These are phyloP conservation scores for Mus minutoides DNA, from an alignment of 2,797 vertebrate species.

Conservation along the genomic window DNA sequence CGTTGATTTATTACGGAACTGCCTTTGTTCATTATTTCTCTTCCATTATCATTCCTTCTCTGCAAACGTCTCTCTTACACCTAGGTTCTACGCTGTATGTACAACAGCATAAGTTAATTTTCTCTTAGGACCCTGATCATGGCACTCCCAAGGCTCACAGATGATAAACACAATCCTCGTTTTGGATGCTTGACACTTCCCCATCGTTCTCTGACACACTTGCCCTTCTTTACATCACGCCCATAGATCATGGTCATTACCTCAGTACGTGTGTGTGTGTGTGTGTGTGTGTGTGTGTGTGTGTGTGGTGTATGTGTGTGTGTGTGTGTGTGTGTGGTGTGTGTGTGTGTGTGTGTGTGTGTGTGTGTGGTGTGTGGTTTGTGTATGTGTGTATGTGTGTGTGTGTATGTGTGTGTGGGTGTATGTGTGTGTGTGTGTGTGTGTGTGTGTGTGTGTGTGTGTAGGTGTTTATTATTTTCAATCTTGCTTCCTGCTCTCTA, in stretches of 20 bases:
- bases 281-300: background rate
- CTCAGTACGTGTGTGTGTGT: background rate
- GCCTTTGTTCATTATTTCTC: background rate
- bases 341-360: background rate
- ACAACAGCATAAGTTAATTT: background rate
- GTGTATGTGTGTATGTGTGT: background rate
- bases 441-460: background rate
- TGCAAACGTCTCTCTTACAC: background rate
- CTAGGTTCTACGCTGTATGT: background rate
- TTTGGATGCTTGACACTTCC: background rate
- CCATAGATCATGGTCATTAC: background rate
- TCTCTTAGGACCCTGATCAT: background rate
- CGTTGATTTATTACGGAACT: background rate
- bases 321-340: background rate
- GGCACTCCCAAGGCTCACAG: background rate
- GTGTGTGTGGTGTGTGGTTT: background rate
- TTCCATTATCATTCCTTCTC: background rate
- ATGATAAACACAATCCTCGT: background rate
- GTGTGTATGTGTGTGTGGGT: background rate
- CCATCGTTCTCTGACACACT: background rate
- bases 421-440: too few species aligned
- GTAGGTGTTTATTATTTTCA: background rate
- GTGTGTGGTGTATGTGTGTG: background rate
- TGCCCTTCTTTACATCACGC: background rate
- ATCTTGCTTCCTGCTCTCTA: conserved; percentile 1